Conservation (phyloP, 2,113 vertebrate species). For the Oryzias celebensis region DNA sequence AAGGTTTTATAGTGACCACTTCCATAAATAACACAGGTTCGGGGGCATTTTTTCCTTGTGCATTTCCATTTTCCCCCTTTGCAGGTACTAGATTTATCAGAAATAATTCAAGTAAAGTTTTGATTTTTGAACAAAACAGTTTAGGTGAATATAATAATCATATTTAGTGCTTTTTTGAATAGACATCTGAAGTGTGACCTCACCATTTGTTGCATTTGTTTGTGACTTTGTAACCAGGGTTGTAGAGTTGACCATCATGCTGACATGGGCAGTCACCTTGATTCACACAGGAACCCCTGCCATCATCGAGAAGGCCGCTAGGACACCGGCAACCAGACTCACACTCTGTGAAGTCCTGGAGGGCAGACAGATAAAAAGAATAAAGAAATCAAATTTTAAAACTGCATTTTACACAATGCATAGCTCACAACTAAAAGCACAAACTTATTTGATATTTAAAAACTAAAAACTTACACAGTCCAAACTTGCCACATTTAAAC, state of each 20-base stretch:
- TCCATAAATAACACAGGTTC: conserved; percentile 89
- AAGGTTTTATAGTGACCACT: conserved; percentile 91
- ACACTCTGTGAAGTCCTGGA: conserved; percentile 80
- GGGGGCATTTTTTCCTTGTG: conserved; percentile 77
- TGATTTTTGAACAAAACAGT: too few species aligned
- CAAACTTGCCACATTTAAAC: conserved; percentile 62
- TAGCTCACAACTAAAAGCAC: too few species aligned
- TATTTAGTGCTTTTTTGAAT: too few species aligned
- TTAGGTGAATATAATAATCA: too few species aligned
- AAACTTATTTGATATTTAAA: too few species aligned
- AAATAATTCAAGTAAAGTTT: conserved; percentile 7
- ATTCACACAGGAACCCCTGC: conserved; percentile 80
- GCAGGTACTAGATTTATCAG: conserved; percentile 81
- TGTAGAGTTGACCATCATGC: conserved; percentile 80
- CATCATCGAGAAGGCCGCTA: conserved; percentile 82
- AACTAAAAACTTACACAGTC: conserved; percentile 70
- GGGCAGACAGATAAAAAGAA: not conserved
- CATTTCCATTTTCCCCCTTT: conserved; percentile 84
- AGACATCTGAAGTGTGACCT: conserved; percentile 20
- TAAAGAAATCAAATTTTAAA: not conserved
- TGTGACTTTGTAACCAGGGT: conserved; percentile 74
- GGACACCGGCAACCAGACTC: conserved; percentile 89
- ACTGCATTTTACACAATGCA: too few species aligned
- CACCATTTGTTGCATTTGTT: conserved; percentile 90
- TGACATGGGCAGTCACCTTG: conserved; percentile 85